Base-by-base conservation (phyloP, 1,140 invertebrate species). In the Lanistes nyassanus region DNA sequence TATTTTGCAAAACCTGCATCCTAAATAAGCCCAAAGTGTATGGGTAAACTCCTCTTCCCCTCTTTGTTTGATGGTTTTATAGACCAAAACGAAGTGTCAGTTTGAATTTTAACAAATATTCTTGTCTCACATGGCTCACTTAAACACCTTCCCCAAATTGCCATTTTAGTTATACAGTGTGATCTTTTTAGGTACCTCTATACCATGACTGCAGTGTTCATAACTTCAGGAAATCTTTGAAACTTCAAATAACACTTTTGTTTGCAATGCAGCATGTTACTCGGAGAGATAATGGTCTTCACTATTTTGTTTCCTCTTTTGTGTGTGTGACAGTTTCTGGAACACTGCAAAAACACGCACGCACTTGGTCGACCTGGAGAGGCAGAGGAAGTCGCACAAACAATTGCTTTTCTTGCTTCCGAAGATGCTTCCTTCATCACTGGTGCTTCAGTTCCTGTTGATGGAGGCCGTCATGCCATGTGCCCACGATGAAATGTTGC, bases 341-440 rank as follows among this genome's bases (percentile, higher is more conserved):
- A 95, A 80, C 91, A 91, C 26, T 90, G 89, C 39, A 94, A 94
- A 86, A 88, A 91, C 37, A 96, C 94, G 1, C 95, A 97, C 90
- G 93, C 95, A 0, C 84, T 97, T 19, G 94, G 95, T 29, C 91
- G 96, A 53, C 91, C 93, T 1, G 96, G 95, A 13, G 87, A 93
- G 75, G 90, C 92, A 6, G 90, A 92, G 3, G 96, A 97, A 90
- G 94, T 96, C 2, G 95, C 95, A 0, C 91, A 91, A 37, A 90
- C 94, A 1, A 96, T 97, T 81, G 93, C 93, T n/a, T 97, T 96
- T 88, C 87, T 97, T 37, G 95, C 96, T 0, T 95, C 94, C 60
- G 92, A 94, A 62, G 91, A 92, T 78, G 92, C 95, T 19, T 94
- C 92, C 76, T 96, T 95, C 82, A 94, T 94, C 19, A 97, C 95